A percentile compares a stretch with the other conserved stretches of the same genome.
Evolutionary conservation across 2,888 invertebrate species (phyloP).

Genomic region (Tinea pellionella): DNA sequence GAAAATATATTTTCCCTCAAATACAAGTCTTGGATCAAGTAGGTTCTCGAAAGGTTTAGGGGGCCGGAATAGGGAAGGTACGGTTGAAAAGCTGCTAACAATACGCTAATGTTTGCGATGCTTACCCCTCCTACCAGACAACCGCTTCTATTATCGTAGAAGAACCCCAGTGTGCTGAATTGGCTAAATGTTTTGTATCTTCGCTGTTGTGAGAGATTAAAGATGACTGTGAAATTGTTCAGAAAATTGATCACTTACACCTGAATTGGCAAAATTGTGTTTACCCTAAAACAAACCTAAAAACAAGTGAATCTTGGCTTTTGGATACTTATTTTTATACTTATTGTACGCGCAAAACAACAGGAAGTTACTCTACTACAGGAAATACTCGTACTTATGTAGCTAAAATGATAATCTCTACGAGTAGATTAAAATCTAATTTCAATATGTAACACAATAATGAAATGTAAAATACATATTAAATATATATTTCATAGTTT

Average conservation of each 20-base stretch:
- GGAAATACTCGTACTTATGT: too few species aligned
- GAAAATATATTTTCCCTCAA: too few species aligned
- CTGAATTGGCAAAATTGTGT: conserved; percentile 27
- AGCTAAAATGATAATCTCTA: too few species aligned
- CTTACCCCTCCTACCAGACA: conserved; percentile 50
- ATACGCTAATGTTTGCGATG: conserved; percentile 64
- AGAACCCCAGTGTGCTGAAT: conserved; percentile 56
- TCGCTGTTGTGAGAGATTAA: conserved; percentile 58
- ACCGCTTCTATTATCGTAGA: conserved; percentile 58
- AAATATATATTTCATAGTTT: too few species aligned
- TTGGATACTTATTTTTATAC: too few species aligned
- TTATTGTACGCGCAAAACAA: too few species aligned
- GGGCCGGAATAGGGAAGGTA: conserved; percentile 29
- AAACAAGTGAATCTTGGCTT: too few species aligned
- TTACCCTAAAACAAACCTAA: too few species aligned
- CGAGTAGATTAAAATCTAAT: too few species aligned
- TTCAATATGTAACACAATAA: too few species aligned
- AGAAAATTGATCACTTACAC: conserved; percentile 27
- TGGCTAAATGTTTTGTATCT: conserved; percentile 65
- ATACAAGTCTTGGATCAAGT: conserved; percentile 16
- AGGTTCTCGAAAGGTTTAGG: conserved; percentile 27
- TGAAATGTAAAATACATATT: too few species aligned
- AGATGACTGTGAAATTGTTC: conserved; percentile 66
- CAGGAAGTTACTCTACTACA: too few species aligned
- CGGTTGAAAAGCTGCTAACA: conserved; percentile 51